Percentiles rank a stretch among this genome's conserved stretches.
Conservation (phyloP, 2,797 vertebrate genomes). For the Cheirogaleus major region DNA sequence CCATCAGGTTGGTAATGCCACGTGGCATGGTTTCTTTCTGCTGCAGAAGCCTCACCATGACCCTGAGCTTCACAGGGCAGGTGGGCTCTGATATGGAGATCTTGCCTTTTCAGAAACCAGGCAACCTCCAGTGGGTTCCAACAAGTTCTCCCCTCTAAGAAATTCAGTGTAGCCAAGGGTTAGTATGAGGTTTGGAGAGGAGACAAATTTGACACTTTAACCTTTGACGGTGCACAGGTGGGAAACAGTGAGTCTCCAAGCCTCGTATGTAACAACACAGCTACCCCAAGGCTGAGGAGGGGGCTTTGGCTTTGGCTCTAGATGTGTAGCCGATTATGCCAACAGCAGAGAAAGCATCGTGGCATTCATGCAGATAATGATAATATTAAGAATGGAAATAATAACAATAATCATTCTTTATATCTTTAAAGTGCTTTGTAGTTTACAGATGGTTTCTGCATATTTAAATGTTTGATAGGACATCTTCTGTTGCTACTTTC, state of each 20-base stretch:
- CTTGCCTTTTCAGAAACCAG: background rate
- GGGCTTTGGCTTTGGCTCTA: background rate
- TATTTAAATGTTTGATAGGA: background rate
- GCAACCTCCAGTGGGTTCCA: background rate
- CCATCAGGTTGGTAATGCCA: rapidly evolving
- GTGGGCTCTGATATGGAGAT: background rate
- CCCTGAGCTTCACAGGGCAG: rapidly evolving
- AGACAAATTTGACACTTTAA: background rate
- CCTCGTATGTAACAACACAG: background rate
- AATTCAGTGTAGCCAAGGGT: background rate
- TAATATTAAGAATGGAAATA: background rate
- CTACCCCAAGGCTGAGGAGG: background rate
- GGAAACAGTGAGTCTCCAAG: background rate
- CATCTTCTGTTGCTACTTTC: background rate
- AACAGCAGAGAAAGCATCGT: background rate
- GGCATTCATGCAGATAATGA: background rate
- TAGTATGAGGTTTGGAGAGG: background rate
- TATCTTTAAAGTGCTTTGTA: background rate
- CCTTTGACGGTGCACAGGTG: background rate
- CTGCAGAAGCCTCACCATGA: background rate
- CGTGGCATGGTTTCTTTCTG: background rate
- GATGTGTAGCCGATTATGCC: background rate
- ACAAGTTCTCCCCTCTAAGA: background rate
- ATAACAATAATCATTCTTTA: background rate
- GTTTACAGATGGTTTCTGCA: background rate